Percentiles rank a stretch among this genome's conserved stretches.
These are phyloP conservation scores for Ophiothrix spiculata DNA, from an alignment of 35 echinoderm and acorn worm species.

Conservation along the genomic window DNA sequence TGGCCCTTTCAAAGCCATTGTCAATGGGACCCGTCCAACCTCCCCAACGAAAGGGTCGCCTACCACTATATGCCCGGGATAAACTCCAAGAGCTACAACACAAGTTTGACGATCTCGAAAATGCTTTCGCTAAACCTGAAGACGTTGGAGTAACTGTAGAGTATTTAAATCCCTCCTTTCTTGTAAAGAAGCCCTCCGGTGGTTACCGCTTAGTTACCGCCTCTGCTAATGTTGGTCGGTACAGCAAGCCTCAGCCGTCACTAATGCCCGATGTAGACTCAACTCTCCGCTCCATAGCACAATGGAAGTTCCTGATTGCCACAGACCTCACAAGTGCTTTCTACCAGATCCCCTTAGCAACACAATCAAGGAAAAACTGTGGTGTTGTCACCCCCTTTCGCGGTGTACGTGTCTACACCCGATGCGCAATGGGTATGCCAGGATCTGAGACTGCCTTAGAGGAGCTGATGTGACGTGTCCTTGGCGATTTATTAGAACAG, in stretches of 20 bases:
- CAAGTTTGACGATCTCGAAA: constrained; percentile 68
- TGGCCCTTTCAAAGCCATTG: constrained; percentile 33
- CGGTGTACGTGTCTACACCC: constrained; percentile 35
- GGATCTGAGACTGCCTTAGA: constrained; percentile 37
- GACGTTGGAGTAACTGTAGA: constrained; percentile 57
- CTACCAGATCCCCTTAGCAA: constrained; percentile 45
- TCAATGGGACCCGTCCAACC: constrained; percentile 62
- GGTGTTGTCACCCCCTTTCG: constrained; percentile 37
- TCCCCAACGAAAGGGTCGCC: constrained; percentile 35
- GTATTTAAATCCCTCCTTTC: constrained; percentile 59
- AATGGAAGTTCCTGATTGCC: constrained; percentile 45
- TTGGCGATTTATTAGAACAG: constrained; percentile 41
- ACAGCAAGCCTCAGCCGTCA: constrained; percentile 60
- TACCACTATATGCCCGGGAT: constrained; percentile 31
- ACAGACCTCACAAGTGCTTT: constrained; percentile 61
- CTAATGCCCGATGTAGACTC: constrained; percentile 45
- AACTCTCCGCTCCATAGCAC: background rate
- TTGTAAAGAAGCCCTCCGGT: constrained; percentile 46
- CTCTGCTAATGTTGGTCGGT: constrained; percentile 27
- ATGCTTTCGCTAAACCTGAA: constrained; percentile 52
- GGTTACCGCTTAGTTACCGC: constrained; percentile 17
- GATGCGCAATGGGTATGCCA: constrained; percentile 58
- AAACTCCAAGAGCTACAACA: constrained; percentile 64
- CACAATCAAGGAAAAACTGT: constrained; percentile 49
- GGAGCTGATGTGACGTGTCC: constrained; percentile 35